phyloP scores from a whole-genome alignment of 2,888 invertebrate genomes.

The Nomada lathburiana region DNA sequence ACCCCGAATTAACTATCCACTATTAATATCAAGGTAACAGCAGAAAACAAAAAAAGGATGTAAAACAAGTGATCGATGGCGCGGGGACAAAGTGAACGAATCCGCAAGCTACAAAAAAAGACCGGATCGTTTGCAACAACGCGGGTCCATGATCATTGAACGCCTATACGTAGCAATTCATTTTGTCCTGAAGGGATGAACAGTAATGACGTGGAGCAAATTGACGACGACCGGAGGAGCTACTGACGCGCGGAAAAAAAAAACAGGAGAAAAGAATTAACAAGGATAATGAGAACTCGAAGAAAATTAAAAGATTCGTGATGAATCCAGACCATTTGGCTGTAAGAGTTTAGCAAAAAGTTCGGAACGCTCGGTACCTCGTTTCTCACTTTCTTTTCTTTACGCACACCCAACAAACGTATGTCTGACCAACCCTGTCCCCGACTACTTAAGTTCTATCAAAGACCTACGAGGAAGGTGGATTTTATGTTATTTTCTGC shows the following conservation, averaged over 20 bases:
- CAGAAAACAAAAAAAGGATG: too few relatives aligned
- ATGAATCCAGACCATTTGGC: neutral
- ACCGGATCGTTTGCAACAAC: too few relatives aligned
- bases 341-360: neutral
- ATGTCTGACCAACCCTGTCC: neutral
- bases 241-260: neutral
- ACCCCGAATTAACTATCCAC: too few relatives aligned
- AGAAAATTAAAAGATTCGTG: neutral
- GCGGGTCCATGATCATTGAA: too few relatives aligned
- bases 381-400: neutral
- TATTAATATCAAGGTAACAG: too few relatives aligned
- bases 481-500: neutral
- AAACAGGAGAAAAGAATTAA: neutral
- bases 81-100: too few relatives aligned
- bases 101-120: too few relatives aligned
- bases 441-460: conserved; percentile 5
- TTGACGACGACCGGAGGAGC: too few relatives aligned
- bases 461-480: neutral
- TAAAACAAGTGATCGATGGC: too few relatives aligned
- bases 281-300: too few relatives aligned
- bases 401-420: neutral
- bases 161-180: too few relatives aligned
- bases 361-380: too few relatives aligned
- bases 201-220: neutral
- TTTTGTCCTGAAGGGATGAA: neutral